Evolutionary conservation across 2,797 vertebrate species (phyloP), one percentile per base, ranked within the genome.

Genomic region (Hyperoplus lanceolatus): DNA sequence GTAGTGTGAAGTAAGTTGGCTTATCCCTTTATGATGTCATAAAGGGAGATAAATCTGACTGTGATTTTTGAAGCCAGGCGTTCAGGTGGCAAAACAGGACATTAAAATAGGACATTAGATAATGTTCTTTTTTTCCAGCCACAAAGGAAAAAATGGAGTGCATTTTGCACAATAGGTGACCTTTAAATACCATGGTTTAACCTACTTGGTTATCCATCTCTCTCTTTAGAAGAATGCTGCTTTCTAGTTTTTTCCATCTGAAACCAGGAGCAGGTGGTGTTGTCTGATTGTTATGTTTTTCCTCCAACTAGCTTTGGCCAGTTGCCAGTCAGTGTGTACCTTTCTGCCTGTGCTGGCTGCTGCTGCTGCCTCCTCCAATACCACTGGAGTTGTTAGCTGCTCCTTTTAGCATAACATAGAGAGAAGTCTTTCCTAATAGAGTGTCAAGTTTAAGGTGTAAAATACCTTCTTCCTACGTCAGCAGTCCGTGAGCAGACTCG

Each of bases 201-300:
- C 13, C 43, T 2, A 15, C 16, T 57, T 6, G 45, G 7, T n/a
- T 14, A 41, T 51, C 38, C 5, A 15, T 9, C 6, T 58, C 9
- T 54, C 18, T 36, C 1, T 50, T 48, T 13, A 14, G 15, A 41
- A 66, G 10, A 42, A 16, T n/a, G 42, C 45, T 49, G 13, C 56
- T 10, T 8, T 74, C 15, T 55, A 42, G 64, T 39, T 70, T 11
- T 39, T 41, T 14, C 43, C 18, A n/a, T 38, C 43, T 41, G 41
- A 57, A 84, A 79, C 29, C 42, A 16, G 2, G 5, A 65, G 6
- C 54, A 57, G 59, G 60, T 70, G 75, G 10, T 60, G 21, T 50
- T 61, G 59, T 67, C 53, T 6, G 21, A n/a, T 71, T 71, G 55
- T 74, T 61, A 6, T 53, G 8, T 18, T n/a, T 18, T 2, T 59